These are phyloP conservation scores for Ciconia nigra DNA, from an alignment of 2,797 vertebrate species.

Conservation along the genomic window DNA sequence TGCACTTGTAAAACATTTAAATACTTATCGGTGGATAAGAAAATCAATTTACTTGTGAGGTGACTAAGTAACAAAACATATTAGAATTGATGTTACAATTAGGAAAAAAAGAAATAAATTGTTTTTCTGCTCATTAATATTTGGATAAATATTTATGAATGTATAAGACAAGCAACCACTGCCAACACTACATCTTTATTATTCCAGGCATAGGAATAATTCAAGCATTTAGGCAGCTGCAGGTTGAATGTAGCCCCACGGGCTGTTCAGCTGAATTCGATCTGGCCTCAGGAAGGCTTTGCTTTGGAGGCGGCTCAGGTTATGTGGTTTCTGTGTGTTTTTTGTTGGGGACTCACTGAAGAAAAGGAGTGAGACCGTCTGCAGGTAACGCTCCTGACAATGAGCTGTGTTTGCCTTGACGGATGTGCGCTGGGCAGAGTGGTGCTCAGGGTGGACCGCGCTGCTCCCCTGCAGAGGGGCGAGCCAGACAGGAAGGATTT, in stretches of 20 bases:
- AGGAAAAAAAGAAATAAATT: conserved; percentile 54
- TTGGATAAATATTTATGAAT: conserved; percentile 17
- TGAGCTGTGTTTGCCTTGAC: neutral
- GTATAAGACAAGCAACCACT: neutral
- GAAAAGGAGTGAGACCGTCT: neutral
- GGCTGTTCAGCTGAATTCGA: neutral
- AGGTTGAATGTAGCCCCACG: neutral
- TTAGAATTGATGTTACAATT: conserved; percentile 69
- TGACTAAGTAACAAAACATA: conserved; percentile 43
- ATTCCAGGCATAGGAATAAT: neutral
- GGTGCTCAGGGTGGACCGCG: neutral
- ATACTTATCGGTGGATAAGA: conserved; percentile 1
- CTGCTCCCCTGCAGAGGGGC: neutral
- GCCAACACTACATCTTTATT: conserved; percentile 45
- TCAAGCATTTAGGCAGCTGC: conserved; percentile 15
- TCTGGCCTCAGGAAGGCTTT: neutral
- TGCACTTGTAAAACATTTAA: conserved; percentile 32
- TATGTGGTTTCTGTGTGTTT: neutral
- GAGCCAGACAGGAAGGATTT: neutral
- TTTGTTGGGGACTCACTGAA: neutral
- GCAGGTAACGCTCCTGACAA: neutral
- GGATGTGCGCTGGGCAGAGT: accelerated
- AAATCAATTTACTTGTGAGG: conserved; percentile 10
- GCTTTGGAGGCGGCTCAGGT: neutral
- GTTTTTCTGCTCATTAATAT: conserved; percentile 35